Base-by-base conservation (phyloP, 2,113 vertebrate species). In the Podarcis raffonei region DNA sequence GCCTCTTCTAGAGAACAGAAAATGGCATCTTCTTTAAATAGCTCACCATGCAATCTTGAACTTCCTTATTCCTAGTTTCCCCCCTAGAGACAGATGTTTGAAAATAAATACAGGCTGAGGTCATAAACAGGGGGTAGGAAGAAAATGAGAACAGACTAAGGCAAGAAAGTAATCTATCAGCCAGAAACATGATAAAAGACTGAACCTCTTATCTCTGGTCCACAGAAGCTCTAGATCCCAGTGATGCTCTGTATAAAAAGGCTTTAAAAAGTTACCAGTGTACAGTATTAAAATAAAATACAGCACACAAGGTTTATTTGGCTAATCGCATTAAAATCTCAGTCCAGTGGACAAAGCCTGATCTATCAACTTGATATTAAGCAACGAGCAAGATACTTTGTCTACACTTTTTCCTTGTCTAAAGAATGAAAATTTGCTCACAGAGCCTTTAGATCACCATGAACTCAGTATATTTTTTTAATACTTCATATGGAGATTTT, bases 41-140 rank as follows among this genome's bases (percentile, higher is more conserved):
- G 94, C 88, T 90, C 65, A 81, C 87, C 76, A 59, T 22, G 71
- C 81, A 87, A 90, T 91, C 90, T 85, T 69, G 27, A 93, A 92
- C 87, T 93, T 91, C 72, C 92, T 84, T 71, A 89, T 93, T 87
- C 82, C 87, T 83, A 42, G 9, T 90, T 89, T n/a, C 86, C 91
- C 91, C 30, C 92, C 85, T 57, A 89, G 92, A 95, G 92, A 71
- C 90, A 93, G 83, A 89, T 79, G 59, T 39, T 71, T 78, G 91
- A 91, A 91, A 92, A 91, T 90, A 68, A 92, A 92, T 90, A 90
- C 59, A 71, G 83, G 72, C 86, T 93, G 92, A 92, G 81, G 90
- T 91, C 92, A 90, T 78, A 85, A 91, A 39, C 59, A 1, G 0
- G 18, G 59, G 59, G 16, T 83, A 25, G 87, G 79, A 35, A 77